These are phyloP conservation scores for Neopipo cinnamomea DNA, from an alignment of 2,113 vertebrate species.

Conservation along the genomic window DNA sequence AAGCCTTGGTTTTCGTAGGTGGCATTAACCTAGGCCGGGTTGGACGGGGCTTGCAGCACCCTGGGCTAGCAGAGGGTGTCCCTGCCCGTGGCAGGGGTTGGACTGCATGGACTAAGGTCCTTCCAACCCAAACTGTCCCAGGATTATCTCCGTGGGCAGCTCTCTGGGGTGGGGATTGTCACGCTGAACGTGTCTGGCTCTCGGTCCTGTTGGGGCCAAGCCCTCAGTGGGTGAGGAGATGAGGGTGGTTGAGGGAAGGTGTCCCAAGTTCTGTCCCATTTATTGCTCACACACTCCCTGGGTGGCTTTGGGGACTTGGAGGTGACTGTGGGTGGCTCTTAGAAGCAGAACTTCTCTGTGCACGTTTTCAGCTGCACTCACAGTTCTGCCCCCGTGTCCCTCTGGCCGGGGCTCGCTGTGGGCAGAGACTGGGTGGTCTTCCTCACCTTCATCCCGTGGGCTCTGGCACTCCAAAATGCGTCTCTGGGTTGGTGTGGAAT, in stretches of 20 bases:
- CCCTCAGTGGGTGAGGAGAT: background rate
- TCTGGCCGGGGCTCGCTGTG: accelerated
- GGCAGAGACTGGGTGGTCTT: background rate
- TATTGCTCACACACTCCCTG: accelerated
- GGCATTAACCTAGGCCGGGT: accelerated
- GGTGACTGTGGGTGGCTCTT: background rate
- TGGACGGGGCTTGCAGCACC: background rate
- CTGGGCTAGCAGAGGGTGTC: background rate
- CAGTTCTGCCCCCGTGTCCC: accelerated
- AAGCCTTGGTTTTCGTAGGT: accelerated
- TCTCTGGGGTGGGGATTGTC: background rate
- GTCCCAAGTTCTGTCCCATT: background rate
- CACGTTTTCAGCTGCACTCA: accelerated
- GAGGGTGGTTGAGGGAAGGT: accelerated
- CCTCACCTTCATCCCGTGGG: background rate
- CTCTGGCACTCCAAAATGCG: background rate
- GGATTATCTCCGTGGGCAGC: background rate
- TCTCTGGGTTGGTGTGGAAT: background rate
- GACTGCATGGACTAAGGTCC: background rate
- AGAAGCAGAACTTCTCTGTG: accelerated
- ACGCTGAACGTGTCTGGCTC: accelerated
- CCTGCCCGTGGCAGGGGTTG: background rate
- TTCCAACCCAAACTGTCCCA: background rate
- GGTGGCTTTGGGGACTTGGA: accelerated
- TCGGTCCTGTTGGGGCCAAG: background rate